These are phyloP conservation scores for Psephotus haematonotus DNA, from an alignment of 2,113 vertebrate genomes.

Conservation along the genomic window DNA sequence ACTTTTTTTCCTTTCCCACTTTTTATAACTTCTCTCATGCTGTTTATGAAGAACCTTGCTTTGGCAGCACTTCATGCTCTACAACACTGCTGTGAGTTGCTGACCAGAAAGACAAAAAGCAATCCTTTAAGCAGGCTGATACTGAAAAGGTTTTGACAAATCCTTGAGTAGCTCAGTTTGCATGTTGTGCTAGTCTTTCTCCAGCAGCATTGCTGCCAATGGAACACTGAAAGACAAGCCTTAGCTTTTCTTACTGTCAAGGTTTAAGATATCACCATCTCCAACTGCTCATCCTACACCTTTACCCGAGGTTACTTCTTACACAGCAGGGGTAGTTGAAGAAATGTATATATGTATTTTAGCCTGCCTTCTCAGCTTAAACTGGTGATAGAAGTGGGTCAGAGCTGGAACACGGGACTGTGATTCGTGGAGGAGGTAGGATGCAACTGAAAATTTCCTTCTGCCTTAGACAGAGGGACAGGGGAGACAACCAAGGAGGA, in stretches of 20 bases:
- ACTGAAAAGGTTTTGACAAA: not conserved
- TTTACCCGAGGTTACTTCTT: not conserved
- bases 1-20: not conserved
- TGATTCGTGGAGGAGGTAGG: not conserved
- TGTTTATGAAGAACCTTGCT: not conserved
- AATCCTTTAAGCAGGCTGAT: not conserved
- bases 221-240: not conserved
- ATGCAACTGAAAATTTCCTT: not conserved
- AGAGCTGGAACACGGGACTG: not conserved
- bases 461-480: not conserved
- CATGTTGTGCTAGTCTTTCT: not conserved
- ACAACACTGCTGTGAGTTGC: not conserved
- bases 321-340: not conserved
- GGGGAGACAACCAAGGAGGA: not conserved
- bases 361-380: not conserved
- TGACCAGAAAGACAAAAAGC: not conserved
- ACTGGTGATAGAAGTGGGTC: not conserved
- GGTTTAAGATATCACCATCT: not conserved
- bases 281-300: fast-evolving
- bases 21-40: not conserved
- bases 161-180: not conserved
- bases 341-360: not conserved
- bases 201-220: not conserved
- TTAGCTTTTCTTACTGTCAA: not conserved
- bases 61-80: fast-evolving